A percentile compares a stretch with the other conserved stretches of the same genome.
phyloP scores from a whole-genome alignment of 2,113 vertebrate genomes.

The Pipra filicauda region DNA sequence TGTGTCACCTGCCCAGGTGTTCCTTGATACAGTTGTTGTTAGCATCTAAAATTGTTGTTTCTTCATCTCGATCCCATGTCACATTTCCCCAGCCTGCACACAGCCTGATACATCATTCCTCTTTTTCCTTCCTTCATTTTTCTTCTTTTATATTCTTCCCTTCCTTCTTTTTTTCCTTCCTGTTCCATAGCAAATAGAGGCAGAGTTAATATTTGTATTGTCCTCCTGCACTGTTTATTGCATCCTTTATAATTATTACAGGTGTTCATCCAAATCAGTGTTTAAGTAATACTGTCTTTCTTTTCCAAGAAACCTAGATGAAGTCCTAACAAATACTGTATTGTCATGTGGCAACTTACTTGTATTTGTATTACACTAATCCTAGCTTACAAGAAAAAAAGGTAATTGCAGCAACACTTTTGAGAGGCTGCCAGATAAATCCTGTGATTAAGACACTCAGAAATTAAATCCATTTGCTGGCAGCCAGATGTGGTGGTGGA shows the following conservation, averaged over 20 bases:
- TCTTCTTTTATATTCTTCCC: background rate
- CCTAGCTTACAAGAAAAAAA: conserved; percentile 68
- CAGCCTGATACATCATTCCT: background rate
- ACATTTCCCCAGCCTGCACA: background rate
- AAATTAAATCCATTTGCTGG: conserved; percentile 52
- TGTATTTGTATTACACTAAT: conserved; percentile 70
- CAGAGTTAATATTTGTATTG: background rate
- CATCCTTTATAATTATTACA: background rate
- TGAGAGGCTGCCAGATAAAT: conserved; percentile 66
- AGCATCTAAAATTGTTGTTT: background rate
- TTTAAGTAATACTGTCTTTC: conserved; percentile 44
- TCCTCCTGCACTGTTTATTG: background rate
- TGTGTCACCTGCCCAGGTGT: background rate
- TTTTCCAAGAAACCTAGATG: conserved; percentile 57
- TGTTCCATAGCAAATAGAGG: background rate
- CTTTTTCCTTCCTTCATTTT: background rate
- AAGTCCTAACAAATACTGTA: conserved; percentile 62
- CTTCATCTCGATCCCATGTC: background rate
- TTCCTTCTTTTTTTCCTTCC: background rate
- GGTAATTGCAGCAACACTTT: conserved; percentile 64
- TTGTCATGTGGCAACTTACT: conserved; percentile 60
- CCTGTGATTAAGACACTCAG: conserved; percentile 55
- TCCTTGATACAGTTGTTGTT: background rate
- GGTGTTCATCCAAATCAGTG: background rate
- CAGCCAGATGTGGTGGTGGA: background rate